These are phyloP conservation scores for Danio jaintianensis DNA, from an alignment of 2,797 vertebrate genomes.

Conservation along the genomic window DNA sequence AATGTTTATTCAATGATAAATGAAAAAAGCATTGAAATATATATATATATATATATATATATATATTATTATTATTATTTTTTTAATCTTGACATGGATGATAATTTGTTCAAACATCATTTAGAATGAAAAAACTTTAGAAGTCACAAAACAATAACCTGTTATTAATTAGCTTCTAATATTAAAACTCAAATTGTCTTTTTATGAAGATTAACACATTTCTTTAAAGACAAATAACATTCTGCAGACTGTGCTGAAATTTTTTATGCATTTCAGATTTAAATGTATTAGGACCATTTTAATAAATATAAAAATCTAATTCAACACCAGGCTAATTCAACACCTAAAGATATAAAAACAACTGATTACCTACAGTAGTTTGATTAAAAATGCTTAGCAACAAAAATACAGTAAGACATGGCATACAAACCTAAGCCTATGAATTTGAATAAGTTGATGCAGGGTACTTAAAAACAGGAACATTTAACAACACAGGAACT, in stretches of 20 bases:
- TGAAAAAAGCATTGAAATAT: not conserved
- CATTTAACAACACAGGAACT: constrained; percentile 21
- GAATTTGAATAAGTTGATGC: constrained; percentile 39
- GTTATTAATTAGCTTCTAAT: not conserved
- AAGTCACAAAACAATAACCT: not conserved
- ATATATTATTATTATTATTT: no score
- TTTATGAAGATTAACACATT: not conserved
- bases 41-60: no score
- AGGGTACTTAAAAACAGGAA: constrained; percentile 20
- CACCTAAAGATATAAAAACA: not conserved
- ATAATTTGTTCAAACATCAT: not conserved
- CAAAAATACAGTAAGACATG: constrained; percentile 2
- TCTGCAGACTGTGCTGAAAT: not conserved
- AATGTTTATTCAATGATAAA: not conserved
- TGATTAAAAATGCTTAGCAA: not conserved
- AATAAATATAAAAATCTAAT: not conserved
- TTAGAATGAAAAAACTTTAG: not conserved
- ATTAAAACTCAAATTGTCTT: not conserved
- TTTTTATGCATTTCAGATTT: not conserved
- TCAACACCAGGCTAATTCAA: no score
- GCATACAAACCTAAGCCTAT: constrained; percentile 14
- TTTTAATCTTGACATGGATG: not conserved
- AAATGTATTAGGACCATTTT: not conserved
- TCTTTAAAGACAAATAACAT: not conserved
- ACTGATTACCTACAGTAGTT: not conserved